Percentiles rank a stretch among this genome's conserved stretches.
Conservation (phyloP, 2,888 invertebrate genomes). For the Morpho deidamia region DNA sequence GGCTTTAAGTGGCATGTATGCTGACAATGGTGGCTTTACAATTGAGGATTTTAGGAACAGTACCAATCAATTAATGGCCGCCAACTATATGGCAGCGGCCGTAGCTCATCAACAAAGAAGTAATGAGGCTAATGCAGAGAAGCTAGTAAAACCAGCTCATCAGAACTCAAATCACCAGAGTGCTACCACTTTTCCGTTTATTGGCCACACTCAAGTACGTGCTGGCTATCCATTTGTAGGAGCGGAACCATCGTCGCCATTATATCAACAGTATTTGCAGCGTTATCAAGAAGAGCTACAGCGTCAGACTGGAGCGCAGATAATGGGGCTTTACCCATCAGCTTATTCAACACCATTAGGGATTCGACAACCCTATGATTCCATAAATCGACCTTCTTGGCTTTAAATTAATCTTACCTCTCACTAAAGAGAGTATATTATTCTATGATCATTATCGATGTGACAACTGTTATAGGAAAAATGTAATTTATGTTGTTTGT, state of each 20-base stretch:
- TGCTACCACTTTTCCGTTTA: slow-evolving; percentile 77
- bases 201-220: slow-evolving; percentile 78
- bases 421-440: not conserved
- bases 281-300: slow-evolving; percentile 79
- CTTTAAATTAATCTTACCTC: slow-evolving; percentile 48
- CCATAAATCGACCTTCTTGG: slow-evolving; percentile 84
- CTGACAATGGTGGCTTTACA: slow-evolving; percentile 82
- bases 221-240: slow-evolving; percentile 80
- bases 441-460: slow-evolving; percentile 42
- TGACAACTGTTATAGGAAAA: slow-evolving; percentile 54
- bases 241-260: slow-evolving; percentile 80
- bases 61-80: slow-evolving; percentile 80
- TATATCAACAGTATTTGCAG: slow-evolving; percentile 86
- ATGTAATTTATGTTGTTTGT: slow-evolving; percentile 63
- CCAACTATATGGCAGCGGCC: slow-evolving; percentile 70
- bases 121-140: slow-evolving; percentile 53
- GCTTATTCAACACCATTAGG: slow-evolving; percentile 81
- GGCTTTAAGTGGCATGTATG: slow-evolving; percentile 77
- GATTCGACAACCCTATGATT: slow-evolving; percentile 85
- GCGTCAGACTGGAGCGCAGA: slow-evolving; percentile 78
- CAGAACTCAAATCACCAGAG: slow-evolving; percentile 56
- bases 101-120: slow-evolving; percentile 66
- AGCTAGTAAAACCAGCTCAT: slow-evolving; percentile 67
- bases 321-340: slow-evolving; percentile 82
- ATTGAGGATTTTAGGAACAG: slow-evolving; percentile 81